Conservation (phyloP, 1,140 invertebrate species). For the Centruroides vittatus region DNA sequence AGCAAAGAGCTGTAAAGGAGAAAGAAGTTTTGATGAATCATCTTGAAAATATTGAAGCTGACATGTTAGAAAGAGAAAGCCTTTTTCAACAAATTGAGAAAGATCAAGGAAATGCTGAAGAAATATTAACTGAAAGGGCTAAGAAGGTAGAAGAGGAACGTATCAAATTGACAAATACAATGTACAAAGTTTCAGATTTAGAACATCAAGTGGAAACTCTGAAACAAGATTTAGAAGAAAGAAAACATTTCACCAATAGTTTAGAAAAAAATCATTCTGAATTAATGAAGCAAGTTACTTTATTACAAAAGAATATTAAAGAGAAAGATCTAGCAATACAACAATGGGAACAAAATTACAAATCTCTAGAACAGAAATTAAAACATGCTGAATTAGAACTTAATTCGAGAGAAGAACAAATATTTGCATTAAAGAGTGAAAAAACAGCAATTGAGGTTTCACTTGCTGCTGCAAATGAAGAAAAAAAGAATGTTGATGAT, state of each 20-base stretch:
- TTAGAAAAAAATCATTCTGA: conserved; percentile 31
- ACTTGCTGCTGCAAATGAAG: conserved; percentile 28
- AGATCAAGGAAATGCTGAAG: conserved; percentile 27
- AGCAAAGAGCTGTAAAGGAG: conserved; percentile 28
- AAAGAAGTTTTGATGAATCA: conserved; percentile 33
- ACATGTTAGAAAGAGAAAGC: conserved; percentile 35
- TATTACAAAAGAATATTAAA: conserved; percentile 27
- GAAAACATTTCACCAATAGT: conserved; percentile 23
- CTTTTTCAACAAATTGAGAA: conserved; percentile 31
- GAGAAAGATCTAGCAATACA: conserved; percentile 31
- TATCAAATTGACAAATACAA: conserved; percentile 19
- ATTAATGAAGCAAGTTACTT: conserved; percentile 26
- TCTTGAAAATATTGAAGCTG: conserved; percentile 33
- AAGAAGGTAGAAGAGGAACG: conserved; percentile 31
- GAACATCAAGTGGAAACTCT: conserved; percentile 28
- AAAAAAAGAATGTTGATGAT: conserved; percentile 31
- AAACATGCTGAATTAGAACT: conserved; percentile 25
- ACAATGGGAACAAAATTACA: conserved; percentile 24
- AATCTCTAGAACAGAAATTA: conserved; percentile 27
- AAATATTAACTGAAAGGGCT: conserved; percentile 25
- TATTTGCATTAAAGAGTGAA: conserved; percentile 29
- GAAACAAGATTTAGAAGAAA: conserved; percentile 26
- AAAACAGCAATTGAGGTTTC: conserved; percentile 26
- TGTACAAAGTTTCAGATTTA: conserved; percentile 25
- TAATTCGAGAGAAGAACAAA: conserved; percentile 24